Evolutionary conservation across 2,113 vertebrate genomes (phyloP), one percentile per base, ranked within the genome.

Genomic region (Himantopus leucocephalus): DNA sequence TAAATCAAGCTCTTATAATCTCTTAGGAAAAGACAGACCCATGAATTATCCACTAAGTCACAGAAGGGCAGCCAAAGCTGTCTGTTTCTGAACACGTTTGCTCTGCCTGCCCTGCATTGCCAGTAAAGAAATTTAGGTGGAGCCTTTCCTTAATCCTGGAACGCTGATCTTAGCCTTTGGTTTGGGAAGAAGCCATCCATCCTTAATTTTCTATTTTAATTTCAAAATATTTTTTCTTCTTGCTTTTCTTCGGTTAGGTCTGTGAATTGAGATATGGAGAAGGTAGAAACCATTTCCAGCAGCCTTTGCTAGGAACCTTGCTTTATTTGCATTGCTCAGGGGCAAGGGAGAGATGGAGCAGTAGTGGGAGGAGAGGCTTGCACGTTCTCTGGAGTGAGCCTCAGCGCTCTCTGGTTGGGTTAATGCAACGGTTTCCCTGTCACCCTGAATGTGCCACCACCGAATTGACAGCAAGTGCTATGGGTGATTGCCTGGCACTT

Each of bases 371-470:
- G n/a, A 39, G 32, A n/a, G 39, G 22, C 20, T 48, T n/a, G 29
- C n/a, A 8, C 0, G 0, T 23, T 5, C 41, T 59, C 56, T 43
- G 47, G 18, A 41, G 18, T 4, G 23, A 84, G 15, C 55, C 41
- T 75, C 8, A 2, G 20, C 6, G 20, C 34, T 16, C 60, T 17
- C 23, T 6, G 2, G 20, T 4, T 17, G 64, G 35, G 22, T 45
- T 58, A 39, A 70, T 9, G 8, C 39, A 53, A 37, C 19, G 8
- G 29, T 18, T 86, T 14, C 39, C 27, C 66, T n/a, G 34, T 9
- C 52, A 67, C 73, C 47, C 60, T 35, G 93, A 43, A 37, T 4
- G 29, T 47, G 22, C 39, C 53, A 53, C 45, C 64, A 15, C 18
- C 2, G 0, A 16, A 70, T 5, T 4, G 2, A 35, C 8, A 37